Evolutionary conservation across 2,113 vertebrate genomes (phyloP).

Genomic region (Siniperca chuatsi): DNA sequence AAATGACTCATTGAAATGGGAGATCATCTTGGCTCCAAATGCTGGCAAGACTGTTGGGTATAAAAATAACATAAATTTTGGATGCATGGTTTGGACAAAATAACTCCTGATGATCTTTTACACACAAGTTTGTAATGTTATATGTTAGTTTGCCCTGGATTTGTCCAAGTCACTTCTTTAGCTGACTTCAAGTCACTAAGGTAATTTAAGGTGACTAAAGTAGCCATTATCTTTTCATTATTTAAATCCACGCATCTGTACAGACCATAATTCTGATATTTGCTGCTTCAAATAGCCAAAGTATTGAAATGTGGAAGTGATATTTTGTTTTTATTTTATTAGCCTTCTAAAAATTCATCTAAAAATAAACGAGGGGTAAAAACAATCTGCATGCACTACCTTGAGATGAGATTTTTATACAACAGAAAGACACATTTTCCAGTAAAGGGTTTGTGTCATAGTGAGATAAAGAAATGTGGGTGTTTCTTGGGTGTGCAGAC

Average conservation of each 20-base stretch:
- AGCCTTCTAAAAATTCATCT: not conserved
- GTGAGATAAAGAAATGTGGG: slow-evolving; percentile 69
- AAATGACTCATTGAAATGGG: slow-evolving; percentile 47
- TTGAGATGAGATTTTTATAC: not conserved
- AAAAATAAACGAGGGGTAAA: not conserved
- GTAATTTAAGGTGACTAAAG: not conserved
- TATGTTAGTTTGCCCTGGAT: not conserved
- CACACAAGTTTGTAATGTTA: not conserved
- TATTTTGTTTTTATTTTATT: not conserved
- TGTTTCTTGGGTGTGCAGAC: slow-evolving; percentile 49
- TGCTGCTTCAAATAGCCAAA: not conserved
- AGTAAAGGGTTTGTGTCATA: slow-evolving; percentile 33
- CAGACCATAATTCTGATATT: not conserved
- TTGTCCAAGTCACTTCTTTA: not conserved
- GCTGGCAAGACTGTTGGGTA: not conserved
- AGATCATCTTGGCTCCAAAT: slow-evolving; percentile 31
- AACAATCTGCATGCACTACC: not conserved
- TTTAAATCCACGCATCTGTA: not conserved
- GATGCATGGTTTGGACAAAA: not conserved
- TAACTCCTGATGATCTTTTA: not conserved
- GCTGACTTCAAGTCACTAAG: not conserved
- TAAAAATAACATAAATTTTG: slow-evolving; percentile 9
- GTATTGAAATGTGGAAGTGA: not conserved
- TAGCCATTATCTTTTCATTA: not conserved
- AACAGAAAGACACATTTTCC: not conserved